Conservation (phyloP, 2,888 invertebrate species). For the Panopea generosa region DNA sequence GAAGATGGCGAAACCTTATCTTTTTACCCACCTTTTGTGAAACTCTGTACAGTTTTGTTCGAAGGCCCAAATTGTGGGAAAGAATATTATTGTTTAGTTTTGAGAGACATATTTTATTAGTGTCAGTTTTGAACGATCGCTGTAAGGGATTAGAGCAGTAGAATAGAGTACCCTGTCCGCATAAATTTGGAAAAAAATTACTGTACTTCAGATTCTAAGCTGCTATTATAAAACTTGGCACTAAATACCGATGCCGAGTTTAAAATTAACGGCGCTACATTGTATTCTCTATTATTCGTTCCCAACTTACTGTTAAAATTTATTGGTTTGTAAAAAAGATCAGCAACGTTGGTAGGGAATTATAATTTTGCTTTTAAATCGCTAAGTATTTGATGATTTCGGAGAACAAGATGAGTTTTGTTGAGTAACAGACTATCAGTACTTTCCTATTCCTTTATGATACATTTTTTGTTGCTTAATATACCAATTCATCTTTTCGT, state of each 20-base stretch:
- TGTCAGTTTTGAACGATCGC: conserved; percentile 46
- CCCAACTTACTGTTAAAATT: conserved; percentile 10
- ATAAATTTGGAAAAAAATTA: conserved; percentile 64
- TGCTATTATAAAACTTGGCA: conserved; percentile 40
- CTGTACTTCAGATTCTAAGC: conserved; percentile 51
- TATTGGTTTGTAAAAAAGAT: conserved; percentile 1
- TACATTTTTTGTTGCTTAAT: neutral
- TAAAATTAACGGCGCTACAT: neutral
- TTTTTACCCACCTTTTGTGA: conserved; percentile 56
- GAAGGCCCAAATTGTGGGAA: conserved; percentile 45
- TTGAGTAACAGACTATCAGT: conserved; percentile 27
- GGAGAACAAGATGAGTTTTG: neutral
- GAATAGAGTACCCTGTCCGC: conserved; percentile 36
- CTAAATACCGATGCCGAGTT: conserved; percentile 44
- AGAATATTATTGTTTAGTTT: conserved; percentile 53
- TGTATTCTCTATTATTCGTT: neutral
- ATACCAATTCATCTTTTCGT: conserved; percentile 32
- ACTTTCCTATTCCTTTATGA: conserved; percentile 26
- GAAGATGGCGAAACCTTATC: conserved; percentile 52
- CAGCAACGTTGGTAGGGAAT: too few relatives aligned
- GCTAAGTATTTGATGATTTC: neutral
- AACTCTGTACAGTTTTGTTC: conserved; percentile 39
- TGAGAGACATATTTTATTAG: conserved; percentile 63
- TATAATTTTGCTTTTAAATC: too few relatives aligned
- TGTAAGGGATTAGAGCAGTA: conserved; percentile 33